phyloP scores from a whole-genome alignment of 2,888 invertebrate genomes.

The Cosmia pyralina region DNA sequence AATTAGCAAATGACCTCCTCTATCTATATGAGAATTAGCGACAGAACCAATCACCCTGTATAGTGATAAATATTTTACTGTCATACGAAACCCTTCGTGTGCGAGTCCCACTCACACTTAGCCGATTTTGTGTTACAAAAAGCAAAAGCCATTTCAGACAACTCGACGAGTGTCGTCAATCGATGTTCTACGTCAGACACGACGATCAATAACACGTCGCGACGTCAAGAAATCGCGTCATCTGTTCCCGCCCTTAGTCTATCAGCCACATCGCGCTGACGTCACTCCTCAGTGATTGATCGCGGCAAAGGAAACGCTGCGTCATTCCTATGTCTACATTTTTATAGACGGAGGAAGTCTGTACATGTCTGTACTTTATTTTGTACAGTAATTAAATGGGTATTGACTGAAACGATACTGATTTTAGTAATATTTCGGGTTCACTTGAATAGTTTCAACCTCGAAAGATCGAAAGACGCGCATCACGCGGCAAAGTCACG shows the following conservation, averaged over 20 bases:
- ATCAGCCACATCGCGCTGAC: conserved; percentile 52
- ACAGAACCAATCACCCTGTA: too few relatives aligned
- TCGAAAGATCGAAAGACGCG: too few relatives aligned
- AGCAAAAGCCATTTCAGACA: neutral
- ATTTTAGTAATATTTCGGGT: neutral
- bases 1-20: too few relatives aligned
- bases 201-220: conserved; percentile 25
- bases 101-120: too few relatives aligned
- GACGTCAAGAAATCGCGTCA: conserved; percentile 29
- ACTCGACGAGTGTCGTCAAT: conserved; percentile 15
- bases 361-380: conserved; percentile 10
- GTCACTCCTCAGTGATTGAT: conserved; percentile 60
- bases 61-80: too few relatives aligned
- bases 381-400: neutral
- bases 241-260: conserved; percentile 45
- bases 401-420: neutral
- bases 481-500: too few relatives aligned
- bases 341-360: conserved; percentile 22
- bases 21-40: too few relatives aligned
- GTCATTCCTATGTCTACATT: conserved; percentile 44
- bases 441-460: neutral
- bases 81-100: too few relatives aligned
- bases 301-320: conserved; percentile 43
- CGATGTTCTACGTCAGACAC: conserved; percentile 30
- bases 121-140: neutral